phyloP scores from a whole-genome alignment of 2,797 vertebrate genomes.

The Sardinella longiceps region DNA sequence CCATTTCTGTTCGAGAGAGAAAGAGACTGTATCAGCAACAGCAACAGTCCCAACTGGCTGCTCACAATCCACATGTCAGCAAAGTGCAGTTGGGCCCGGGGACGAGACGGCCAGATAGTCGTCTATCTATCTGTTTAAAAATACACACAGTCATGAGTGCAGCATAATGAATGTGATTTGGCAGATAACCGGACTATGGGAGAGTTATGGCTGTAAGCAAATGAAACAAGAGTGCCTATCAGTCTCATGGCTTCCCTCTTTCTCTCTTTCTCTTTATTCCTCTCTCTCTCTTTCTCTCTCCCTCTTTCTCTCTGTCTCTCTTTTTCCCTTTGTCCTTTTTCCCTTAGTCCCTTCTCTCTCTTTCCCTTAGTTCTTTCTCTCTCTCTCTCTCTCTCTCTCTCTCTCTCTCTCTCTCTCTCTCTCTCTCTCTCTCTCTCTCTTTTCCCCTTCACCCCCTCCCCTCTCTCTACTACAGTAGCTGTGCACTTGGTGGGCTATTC shows the following conservation, averaged over 20 bases:
- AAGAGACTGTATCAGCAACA: neutral
- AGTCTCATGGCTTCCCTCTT: neutral
- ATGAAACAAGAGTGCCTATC: neutral
- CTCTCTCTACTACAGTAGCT: conserved; percentile 7
- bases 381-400: neutral
- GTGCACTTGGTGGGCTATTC: conserved; percentile 32
- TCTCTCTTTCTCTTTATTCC: neutral
- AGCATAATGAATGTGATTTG: neutral
- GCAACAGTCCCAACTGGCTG: neutral
- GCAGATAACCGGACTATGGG: neutral
- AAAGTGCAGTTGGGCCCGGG: neutral
- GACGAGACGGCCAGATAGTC: neutral
- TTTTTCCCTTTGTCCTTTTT: no score
- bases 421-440: neutral
- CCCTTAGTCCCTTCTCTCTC: no score
- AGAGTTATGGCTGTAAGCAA: neutral
- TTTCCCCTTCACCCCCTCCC: neutral
- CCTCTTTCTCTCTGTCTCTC: neutral
- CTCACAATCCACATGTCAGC: neutral
- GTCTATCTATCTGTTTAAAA: neutral
- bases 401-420: neutral
- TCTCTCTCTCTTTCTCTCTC: neutral
- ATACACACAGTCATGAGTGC: neutral
- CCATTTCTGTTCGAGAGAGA: neutral
- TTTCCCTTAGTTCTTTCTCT: neutral